Evolutionary conservation across 64 coral and sea anemone species (phyloP), one percentile per base, ranked within the genome.

Genomic region (Montipora sp.): DNA sequence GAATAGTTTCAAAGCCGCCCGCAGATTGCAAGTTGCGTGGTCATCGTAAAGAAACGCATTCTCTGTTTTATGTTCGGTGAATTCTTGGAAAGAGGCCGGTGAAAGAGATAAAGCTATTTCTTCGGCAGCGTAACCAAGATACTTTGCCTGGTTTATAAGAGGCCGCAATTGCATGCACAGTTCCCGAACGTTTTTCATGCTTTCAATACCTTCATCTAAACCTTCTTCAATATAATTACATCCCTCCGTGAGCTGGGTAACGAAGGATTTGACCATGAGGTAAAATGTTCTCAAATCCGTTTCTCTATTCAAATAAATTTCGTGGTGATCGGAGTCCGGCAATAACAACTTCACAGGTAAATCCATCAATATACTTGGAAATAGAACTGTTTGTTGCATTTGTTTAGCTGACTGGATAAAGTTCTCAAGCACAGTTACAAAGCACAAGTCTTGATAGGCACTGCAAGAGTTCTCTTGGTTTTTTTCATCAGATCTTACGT

Each of bases 51-150:
- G 79, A 58, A 55, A 55, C 22, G 53, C 53, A 23, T 13, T 19
- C 36, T 63, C 51, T 59, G 5, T 24, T 27, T 58, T 20, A 21
- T 59, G 79, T 24, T n/a, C 79, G 11, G 19, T 81, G 49, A 59
- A 81, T 81, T 81, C 79, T 59, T 81, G 51, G 21, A 81, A 81
- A 81, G 79, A 81, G n/a, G 60, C n/a, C 53, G 79, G 79, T 81
- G 57, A 59, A 3, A 59, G n/a, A 59, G 51, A 59, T n/a, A 81
- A 60, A 27, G 79, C 79, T 60, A 81, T 55, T 81, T 60, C 79
- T 59, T 81, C 19, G 20, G 79, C 51, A 60, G 79, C 79, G 57
- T 81, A 81, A 8, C 79, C 53, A 5, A 81, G 51, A 13, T 81
- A 81, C 12, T 81, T 81, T 3, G 79, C 79, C 24, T 59, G 79